Percentiles rank a stretch among this genome's conserved stretches.
phyloP scores from a whole-genome alignment of 1,140 invertebrate species.

The Drosophila eugracilis region DNA sequence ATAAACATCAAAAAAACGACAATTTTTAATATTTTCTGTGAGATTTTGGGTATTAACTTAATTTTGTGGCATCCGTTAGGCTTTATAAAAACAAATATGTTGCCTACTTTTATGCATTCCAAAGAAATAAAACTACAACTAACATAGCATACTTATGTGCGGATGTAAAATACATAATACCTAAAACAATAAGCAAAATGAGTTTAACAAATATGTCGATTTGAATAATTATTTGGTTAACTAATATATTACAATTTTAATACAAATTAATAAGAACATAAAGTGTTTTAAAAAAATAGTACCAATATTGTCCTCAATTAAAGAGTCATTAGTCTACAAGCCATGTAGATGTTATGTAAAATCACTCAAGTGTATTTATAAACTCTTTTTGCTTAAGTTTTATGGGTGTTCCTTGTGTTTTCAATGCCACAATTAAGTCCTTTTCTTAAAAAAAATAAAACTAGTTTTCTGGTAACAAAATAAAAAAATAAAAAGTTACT shows the following conservation, averaged over 20 bases:
- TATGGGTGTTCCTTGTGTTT: background rate
- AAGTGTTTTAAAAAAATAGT: too few relatives aligned
- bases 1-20: constrained; percentile 9
- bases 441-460: background rate
- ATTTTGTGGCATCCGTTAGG: constrained; percentile 31
- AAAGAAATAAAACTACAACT: background rate
- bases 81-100: background rate
- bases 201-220: background rate
- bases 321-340: background rate
- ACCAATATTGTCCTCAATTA: background rate
- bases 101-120: constrained; percentile 38
- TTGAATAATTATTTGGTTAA: background rate
- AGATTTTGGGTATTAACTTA: background rate
- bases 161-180: background rate
- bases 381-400: background rate
- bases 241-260: background rate
- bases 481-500: constrained; percentile 21
- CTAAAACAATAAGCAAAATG: background rate
- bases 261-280: background rate
- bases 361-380: background rate
- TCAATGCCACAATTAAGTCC: background rate
- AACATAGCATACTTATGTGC: constrained; percentile 17
- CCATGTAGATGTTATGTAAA: constrained; percentile 23
- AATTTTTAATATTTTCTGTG: constrained; percentile 3
- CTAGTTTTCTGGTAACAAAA: too few relatives aligned